Base-by-base conservation (phyloP, 2,113 vertebrate species). In the Ammodytes marinus region DNA sequence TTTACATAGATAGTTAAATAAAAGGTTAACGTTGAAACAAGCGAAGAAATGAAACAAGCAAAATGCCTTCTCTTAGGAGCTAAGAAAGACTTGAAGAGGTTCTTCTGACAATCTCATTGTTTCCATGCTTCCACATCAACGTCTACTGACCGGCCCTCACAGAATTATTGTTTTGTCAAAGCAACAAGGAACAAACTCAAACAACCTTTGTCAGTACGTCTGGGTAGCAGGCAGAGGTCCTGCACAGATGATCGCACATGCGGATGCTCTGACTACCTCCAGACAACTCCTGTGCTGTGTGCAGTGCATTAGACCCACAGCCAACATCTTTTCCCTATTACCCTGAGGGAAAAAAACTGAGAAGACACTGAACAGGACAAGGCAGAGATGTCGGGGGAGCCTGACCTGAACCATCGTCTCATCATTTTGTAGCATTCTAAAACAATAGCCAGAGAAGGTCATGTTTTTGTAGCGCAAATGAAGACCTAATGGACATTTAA, bases 291-390 rank as follows among this genome's bases (percentile, higher is more conserved):
- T 74, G 76, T 39, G 58, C 60, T 57, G 67, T 74, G 67, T 75
- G 70, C 54, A 65, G 65, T 46, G 60, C 54, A 84, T 83, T 68
- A 8, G 58, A 81, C 55, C 19, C 86, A 89, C 90, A 86, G 65
- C 27, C 71, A 49, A 84, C 91, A 90, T 80, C 79, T 91, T 90
- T 89, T 84, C 67, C 70, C 40, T 1, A 82, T 92, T 93, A 89
- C 75, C 57, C 47, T 0, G 2, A 39, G 39, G 40, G 66, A 69
- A 78, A 80, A 66, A 83, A 58, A 27, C 49, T 8, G 58, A 69
- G 60, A 63, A 69, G 60, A 63, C 14, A 59, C 46, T 57, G 45
- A 77, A 70, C 66, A 52, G 74, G 75, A 59, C 47, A 42, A 68
- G 15, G 57, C 17, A 10, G 64, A 58, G 47, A 79, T 54, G 52